A percentile compares a stretch with the other conserved stretches of the same genome.
Conservation (phyloP, 2,888 invertebrate species). For the Yponomeuta cagnagella region DNA sequence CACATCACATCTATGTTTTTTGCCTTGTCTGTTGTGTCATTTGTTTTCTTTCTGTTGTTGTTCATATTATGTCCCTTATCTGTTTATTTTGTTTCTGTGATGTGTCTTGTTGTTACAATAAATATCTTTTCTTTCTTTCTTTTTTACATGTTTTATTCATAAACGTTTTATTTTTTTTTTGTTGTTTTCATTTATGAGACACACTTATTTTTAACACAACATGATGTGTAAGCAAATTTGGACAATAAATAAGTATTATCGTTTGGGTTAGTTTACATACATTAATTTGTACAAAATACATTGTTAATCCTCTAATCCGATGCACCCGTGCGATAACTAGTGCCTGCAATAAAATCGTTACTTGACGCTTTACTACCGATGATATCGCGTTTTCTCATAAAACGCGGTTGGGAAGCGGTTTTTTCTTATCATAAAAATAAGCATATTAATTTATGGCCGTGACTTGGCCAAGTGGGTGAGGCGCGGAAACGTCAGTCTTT, state of each 20-base stretch:
- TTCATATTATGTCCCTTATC: too few relatives aligned
- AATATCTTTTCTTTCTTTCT: too few relatives aligned
- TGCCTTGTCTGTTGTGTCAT: too few relatives aligned
- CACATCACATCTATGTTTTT: too few relatives aligned
- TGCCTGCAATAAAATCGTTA: slow-evolving; percentile 25
- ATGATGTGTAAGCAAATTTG: neutral
- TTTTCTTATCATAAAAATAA: slow-evolving; percentile 29
- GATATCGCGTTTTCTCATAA: slow-evolving; percentile 35
- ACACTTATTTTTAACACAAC: neutral
- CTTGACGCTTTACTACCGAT: slow-evolving; percentile 37
- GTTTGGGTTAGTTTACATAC: neutral
- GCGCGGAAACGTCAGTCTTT: slow-evolving; percentile 23
- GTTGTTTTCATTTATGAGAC: too few relatives aligned
- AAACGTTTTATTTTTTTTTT: too few relatives aligned
- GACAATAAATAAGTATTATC: neutral
- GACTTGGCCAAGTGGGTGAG: slow-evolving; percentile 28
- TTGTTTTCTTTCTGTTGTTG: too few relatives aligned
- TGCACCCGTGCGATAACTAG: neutral
- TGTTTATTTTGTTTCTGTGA: too few relatives aligned
- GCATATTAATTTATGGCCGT: slow-evolving; percentile 34
- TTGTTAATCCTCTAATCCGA: slow-evolving; percentile 3
- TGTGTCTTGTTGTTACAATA: too few relatives aligned
- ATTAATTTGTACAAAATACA: neutral
- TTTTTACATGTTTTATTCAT: too few relatives aligned
- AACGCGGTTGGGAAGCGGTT: slow-evolving; percentile 23